Evolutionary conservation across 1,140 invertebrate species (phyloP), one percentile per base, ranked within the genome.

Genomic region (Microplitis demolitor): DNA sequence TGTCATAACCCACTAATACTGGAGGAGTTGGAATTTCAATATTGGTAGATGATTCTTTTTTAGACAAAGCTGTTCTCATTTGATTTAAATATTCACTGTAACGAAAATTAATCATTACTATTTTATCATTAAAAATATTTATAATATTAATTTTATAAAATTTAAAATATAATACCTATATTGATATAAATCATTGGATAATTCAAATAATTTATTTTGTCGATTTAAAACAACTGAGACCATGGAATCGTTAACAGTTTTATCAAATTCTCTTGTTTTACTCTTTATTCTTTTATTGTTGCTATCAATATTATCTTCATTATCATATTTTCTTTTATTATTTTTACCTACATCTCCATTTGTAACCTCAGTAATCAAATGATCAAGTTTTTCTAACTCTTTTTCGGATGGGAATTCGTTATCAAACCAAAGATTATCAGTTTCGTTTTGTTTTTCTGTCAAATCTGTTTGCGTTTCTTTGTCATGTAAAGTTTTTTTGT

Each of bases 301-400:
- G n/a, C n/a, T 54, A n/a, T 11, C 61, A 16, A 63, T 24, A 24
- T 9, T 63, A 14, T 11, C 14, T 35, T 14, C 16, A 31, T 35
- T 35, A 37, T 33, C 8, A 35, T 5, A 39, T 39, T 63, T 63
- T 39, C 34, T 63, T 34, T 63, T 35, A 39, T n/a, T 37, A 11
- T 63, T 35, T 14, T 11, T 37, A 35, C 53, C 53, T 54, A 24
- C 0, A 31, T 11, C 4, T 33, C n/a, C 24, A 34, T 31, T 34
- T 33, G 51, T 31, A 24, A 14, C 11, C 24, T 50, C 45, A 53
- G 24, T 31, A 54, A 67, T 31, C 0, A 24, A 8, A 14, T 33
- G 13, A 9, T 67, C 66, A 54, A 67, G 58, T 37, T 69, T 58
- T 16, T 69, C 51, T 16, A 67, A 33, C 33, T 67, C 66, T 14